Base-by-base conservation (phyloP, 2,113 vertebrate species). In the Gobius niger region DNA sequence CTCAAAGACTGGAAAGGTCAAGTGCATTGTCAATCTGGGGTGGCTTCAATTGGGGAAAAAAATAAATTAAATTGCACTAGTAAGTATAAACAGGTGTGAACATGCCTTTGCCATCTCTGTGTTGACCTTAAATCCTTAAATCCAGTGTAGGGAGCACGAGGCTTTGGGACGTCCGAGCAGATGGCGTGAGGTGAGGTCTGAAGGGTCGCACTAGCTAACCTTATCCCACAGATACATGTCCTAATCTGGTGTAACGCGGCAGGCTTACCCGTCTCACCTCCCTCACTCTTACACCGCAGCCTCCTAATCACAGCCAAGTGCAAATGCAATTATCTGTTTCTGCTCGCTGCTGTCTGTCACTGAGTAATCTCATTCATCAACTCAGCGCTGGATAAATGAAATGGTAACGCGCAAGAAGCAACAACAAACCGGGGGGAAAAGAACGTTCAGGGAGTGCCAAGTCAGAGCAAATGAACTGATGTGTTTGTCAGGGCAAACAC, bases 191-290 rank as follows among this genome's bases (percentile, higher is more conserved):
- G 49, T 83, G 72, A 79, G 78, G 44, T 24, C 52, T 80, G 44
- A 49, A 72, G 85, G 72, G 80, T 87, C 80, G 65, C 79, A 53
- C 59, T 70, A 81, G 76, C 81, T 60, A 68, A n/a, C 46, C 74
- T 89, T 86, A 91, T 90, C 82, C 87, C 87, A 85, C 78, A 90
- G 86, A 91, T 91, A 91, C 61, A 89, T 91, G 86, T 89, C 88
- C 82, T 90, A 92, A 92, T 91, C 90, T 80, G 14, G 46, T 54
- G 83, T 90, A 85, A 91, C 90, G 77, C 86, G 86, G 64, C 84
- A 90, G 82, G 80, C 78, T 90, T 90, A 91, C 85, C 72, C 47
- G 52, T 85, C 84, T 88, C 84, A 87, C 82, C 81, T 82, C 70
- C 57, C 63, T 41, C 57, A 42, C 57, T 53, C 85, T 86, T 76